Evolutionary conservation across 1,140 invertebrate genomes (phyloP).

Genomic region (Babylonia areolata): DNA sequence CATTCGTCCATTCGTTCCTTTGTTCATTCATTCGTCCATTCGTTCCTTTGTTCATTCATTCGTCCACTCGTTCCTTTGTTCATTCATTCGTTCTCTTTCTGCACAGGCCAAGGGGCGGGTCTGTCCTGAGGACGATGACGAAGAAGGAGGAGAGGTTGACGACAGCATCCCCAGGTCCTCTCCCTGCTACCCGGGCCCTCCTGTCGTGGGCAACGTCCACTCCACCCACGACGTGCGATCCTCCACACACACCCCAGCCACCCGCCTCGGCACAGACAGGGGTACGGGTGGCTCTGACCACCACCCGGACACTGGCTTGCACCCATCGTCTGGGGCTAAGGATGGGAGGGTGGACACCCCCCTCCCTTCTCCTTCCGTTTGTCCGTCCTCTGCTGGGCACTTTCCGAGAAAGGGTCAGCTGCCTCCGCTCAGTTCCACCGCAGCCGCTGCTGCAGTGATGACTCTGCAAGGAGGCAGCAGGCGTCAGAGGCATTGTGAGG

Average conservation of each 20-base stretch:
- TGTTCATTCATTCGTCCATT: too few relatives aligned
- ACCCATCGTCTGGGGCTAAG: too few relatives aligned
- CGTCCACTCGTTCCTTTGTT: too few relatives aligned
- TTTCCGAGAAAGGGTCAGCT: neutral
- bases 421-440: neutral
- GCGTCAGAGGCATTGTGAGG: neutral
- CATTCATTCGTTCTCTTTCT: neutral
- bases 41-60: too few relatives aligned
- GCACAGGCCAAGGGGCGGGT: neutral
- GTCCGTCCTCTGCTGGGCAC: neutral
- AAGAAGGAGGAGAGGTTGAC: too few relatives aligned
- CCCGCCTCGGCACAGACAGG: too few relatives aligned
- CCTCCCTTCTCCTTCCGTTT: neutral
- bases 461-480: neutral
- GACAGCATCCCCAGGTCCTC: neutral
- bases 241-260: too few relatives aligned
- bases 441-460: neutral
- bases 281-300: too few relatives aligned
- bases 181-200: neutral
- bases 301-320: too few relatives aligned
- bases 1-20: too few relatives aligned
- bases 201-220: neutral
- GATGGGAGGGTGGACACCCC: too few relatives aligned
- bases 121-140: neutral
- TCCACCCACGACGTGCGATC: constrained; percentile 2